Percentiles rank a stretch among this genome's conserved stretches.
Evolutionary conservation across 2,113 vertebrate genomes (phyloP).

Genomic region (Oryzias woworae): DNA sequence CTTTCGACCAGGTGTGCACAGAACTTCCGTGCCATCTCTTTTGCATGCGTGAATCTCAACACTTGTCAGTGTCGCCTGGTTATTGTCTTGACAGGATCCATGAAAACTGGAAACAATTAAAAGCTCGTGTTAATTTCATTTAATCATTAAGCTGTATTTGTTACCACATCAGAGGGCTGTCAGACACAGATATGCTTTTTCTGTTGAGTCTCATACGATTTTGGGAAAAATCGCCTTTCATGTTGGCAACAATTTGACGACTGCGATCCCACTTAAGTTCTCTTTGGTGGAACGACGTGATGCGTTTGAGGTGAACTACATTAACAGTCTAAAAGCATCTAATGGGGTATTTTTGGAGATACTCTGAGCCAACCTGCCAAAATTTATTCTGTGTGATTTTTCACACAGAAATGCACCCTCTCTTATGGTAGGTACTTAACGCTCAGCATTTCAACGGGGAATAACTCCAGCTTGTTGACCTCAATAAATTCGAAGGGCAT

Average conservation of each 20-base stretch:
- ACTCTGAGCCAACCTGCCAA: not conserved
- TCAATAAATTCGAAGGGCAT: too few relatives aligned
- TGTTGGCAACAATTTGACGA: not conserved
- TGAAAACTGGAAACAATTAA: not conserved
- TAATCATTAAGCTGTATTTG: conserved; percentile 13
- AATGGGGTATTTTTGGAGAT: not conserved
- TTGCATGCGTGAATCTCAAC: conserved; percentile 8
- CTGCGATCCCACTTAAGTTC: not conserved
- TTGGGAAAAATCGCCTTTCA: conserved; percentile 38
- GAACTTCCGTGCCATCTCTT: conserved; percentile 13
- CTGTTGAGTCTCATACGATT: conserved; percentile 4
- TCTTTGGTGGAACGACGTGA: conserved; percentile 1
- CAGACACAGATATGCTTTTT: conserved; percentile 12
- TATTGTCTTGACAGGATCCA: not conserved
- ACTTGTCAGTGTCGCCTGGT: not conserved
- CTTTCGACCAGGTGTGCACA: conserved; percentile 3
- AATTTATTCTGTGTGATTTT: not conserved
- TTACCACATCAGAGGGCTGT: conserved; percentile 1
- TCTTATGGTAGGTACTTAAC: not conserved
- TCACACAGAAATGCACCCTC: not conserved
- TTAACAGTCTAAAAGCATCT: conserved; percentile 12
- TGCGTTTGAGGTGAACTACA: not conserved
- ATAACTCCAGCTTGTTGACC: too few relatives aligned
- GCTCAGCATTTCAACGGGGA: too few relatives aligned
- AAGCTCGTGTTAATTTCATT: not conserved